Evolutionary conservation across 1,140 invertebrate species (phyloP), one percentile per base, ranked within the genome.

Genomic region (Agrypnia vestita): DNA sequence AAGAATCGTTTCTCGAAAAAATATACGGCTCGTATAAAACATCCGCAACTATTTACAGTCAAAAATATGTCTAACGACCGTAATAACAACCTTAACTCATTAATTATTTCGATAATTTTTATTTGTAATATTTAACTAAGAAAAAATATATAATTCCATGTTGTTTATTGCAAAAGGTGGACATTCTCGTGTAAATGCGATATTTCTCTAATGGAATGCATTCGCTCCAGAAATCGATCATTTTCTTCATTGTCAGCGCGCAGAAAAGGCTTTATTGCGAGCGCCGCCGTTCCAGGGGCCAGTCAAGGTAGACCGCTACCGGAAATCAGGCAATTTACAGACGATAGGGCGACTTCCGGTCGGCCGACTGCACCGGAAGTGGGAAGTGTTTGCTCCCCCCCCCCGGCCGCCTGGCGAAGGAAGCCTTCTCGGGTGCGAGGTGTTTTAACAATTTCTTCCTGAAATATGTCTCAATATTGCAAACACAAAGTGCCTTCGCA

Each of bases 311-410:
- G 46, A 71, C 67, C 67, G 46, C 67, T 47, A n/a, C 67, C 51
- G 81, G 81, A 82, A 80, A 82, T 82, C 77, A 82, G 75, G 75
- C 78, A 80, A 82, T 82, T 82, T 82, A 82, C 79, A 80, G 78
- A 80, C 76, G 81, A 74, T 78, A 75, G 75, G 77, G 78, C 49
- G 78, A 78, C 79, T 82, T 82, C 81, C 78, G 81, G 74, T 67
- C 75, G 19, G 47, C 46, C 46, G 75, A 15, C 35, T 55, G 56
- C 46, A 17, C 59, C 80, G 80, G 80, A 82, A 79, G 61, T 75
- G 71, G 59, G 19, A 55, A 79, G 80, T 82, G 77, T 82, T 82
- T 82, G 76, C 80, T 43, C 61, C 76, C 71, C 19, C 71, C 25
- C 19, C 43, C 51, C 13, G 25, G 25, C 13, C 19, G n/a, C 17